Conservation (phyloP, 2,797 vertebrate genomes). For the Tachyglossus aculeatus region DNA sequence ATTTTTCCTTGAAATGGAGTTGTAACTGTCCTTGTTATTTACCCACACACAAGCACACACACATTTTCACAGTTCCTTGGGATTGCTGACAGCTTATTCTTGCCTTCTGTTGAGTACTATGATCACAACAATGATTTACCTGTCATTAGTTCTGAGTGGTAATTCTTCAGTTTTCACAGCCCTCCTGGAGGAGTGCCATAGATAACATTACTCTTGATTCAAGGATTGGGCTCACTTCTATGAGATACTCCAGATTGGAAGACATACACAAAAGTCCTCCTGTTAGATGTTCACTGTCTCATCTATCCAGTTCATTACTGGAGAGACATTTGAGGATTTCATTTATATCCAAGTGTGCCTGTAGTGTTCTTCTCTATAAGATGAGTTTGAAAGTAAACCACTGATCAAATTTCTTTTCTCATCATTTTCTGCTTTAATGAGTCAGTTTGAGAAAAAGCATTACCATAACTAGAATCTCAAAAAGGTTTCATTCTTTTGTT, state of each 20-base stretch:
- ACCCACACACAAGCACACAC: neutral
- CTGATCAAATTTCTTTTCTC: constrained; percentile 36
- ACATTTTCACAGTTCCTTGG: neutral
- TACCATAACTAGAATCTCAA: constrained; percentile 6
- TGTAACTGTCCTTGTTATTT: no score
- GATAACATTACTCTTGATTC: neutral
- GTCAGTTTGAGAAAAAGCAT: neutral
- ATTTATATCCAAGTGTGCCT: constrained; percentile 18
- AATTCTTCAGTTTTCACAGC: constrained; percentile 10
- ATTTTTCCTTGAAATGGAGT: no score
- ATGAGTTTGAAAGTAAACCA: constrained; percentile 31
- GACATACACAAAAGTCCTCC: neutral
- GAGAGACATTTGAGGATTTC: constrained; percentile 8
- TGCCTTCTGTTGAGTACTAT: neutral
- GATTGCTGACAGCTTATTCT: neutral
- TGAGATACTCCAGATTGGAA: neutral
- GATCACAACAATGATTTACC: constrained; percentile 15
- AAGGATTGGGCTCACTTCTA: neutral
- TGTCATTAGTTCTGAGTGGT: neutral
- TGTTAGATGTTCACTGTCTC: neutral
- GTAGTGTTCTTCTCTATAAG: neutral
- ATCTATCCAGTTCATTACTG: neutral
- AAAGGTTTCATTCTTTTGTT: neutral
- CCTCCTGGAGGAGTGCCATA: neutral
- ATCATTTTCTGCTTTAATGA: neutral